phyloP scores from a whole-genome alignment of 2,888 invertebrate genomes.

The Amblyjoppa fuscipennis region DNA sequence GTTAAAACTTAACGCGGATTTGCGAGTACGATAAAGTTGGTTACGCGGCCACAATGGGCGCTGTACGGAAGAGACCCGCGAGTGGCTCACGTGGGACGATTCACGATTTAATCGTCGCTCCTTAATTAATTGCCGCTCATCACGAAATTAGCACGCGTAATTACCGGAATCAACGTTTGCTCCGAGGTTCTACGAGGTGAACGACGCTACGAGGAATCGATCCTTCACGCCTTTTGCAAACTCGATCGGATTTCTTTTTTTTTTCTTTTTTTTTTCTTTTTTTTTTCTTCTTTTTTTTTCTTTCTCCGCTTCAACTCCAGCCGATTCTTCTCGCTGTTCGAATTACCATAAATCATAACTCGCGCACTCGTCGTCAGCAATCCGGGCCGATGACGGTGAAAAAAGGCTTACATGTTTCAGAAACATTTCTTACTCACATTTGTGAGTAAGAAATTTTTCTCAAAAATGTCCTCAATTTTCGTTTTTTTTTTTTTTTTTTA shows the following conservation, averaged over 20 bases:
- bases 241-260: not conserved
- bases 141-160: conserved; percentile 76
- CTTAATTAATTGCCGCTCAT: conserved; percentile 77
- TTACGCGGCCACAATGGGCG: conserved; percentile 1
- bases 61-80: conserved; percentile 17
- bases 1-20: not conserved
- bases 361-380: not conserved
- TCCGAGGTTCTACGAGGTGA: conserved; percentile 42
- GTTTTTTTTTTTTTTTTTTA: too few relatives aligned
- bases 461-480: too few relatives aligned
- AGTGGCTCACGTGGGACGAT: conserved; percentile 56
- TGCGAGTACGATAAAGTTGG: conserved; percentile 3
- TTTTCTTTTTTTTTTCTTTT: not conserved
- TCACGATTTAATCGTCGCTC: conserved; percentile 72
- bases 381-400: not conserved
- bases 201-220: conserved; percentile 60
- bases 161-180: conserved; percentile 71
- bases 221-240: conserved; percentile 28
- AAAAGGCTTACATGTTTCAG: not conserved
- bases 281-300: not conserved
- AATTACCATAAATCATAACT: conserved; percentile 6
- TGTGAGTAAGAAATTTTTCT: too few relatives aligned
- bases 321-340: not conserved
- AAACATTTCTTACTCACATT: not conserved
- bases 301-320: not conserved